Percentiles rank a stretch among this genome's conserved stretches.
Evolutionary conservation across 2,888 invertebrate species (phyloP).

Genomic region (Bombylius major): DNA sequence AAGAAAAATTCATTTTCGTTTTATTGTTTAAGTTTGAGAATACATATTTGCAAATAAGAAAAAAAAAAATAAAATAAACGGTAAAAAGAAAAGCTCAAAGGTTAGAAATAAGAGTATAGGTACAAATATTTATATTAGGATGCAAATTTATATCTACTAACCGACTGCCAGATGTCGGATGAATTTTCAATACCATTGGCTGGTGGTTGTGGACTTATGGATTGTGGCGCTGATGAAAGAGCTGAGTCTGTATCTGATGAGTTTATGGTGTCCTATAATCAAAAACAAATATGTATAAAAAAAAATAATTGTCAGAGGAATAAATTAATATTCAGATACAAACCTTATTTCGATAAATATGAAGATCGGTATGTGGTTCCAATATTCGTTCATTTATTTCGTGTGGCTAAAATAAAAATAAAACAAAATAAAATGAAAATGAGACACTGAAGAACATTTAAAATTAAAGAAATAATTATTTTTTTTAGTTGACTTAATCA

Average conservation of each 20-base stretch:
- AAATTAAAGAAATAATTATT: no score
- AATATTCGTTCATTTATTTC: conserved; percentile 21
- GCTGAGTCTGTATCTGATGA: conserved; percentile 54
- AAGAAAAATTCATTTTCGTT: no score
- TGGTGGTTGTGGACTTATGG: conserved; percentile 54
- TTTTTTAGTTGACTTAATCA: no score
- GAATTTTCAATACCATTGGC: conserved; percentile 28
- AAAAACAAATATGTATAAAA: not conserved
- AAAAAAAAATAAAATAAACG: no score
- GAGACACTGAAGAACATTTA: no score
- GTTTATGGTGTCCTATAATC: conserved; percentile 4
- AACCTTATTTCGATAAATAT: conserved; percentile 28
- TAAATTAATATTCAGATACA: not conserved
- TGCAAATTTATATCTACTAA: conserved; percentile 16
- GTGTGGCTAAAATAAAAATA: conserved; percentile 18
- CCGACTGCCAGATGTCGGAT: conserved; percentile 36
- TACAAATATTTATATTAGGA: no score
- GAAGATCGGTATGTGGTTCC: conserved; percentile 20
- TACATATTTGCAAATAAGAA: no score
- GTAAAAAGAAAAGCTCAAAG: no score
- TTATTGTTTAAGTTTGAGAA: no score
- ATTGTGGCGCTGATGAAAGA: conserved; percentile 54
- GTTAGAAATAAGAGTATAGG: no score
- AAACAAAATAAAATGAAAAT: not conserved
- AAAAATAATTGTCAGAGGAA: not conserved